Base-by-base conservation (phyloP, 2,797 vertebrate species). In the Microchirus variegatus region DNA sequence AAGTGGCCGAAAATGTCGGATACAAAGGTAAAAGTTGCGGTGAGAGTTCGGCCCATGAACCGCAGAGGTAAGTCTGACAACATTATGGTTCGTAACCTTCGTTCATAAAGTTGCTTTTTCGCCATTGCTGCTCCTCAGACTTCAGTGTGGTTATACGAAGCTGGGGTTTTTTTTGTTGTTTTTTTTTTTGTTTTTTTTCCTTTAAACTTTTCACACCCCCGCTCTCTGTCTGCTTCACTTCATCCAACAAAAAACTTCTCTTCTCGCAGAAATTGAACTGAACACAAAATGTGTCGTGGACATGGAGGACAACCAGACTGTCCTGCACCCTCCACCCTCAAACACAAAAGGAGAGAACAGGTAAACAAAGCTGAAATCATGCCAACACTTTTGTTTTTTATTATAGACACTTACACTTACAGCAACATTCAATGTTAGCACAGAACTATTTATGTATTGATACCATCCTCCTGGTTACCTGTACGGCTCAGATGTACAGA, bases 221-320 rank as follows among this genome's bases (percentile, higher is more conserved):
- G 69, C 75, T 46, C n/a, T 59, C 31, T 60, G 22, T 59, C 31
- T 63, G 22, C 48, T 57, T 77, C 5, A 52, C 78, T 83, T 57
- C 31, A 49, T 68, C 52, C 13, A 37, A 55, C 66, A 59, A 74
- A 59, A 74, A 22, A 82, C 73, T 61, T 89, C 57, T 85, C 54
- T 82, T 82, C 90, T 92, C n/a, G 77, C 94, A 98, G 97, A 99
- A 90, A 93, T 96, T 87, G 97, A 99, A 67, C 93, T 99, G 89
- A 97, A 95, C 82, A 98, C 96, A 78, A 99, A 98, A 92, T 99
- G 96, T 89, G 93, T 99, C 84, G 94, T 99, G 93, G 96, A 99
- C 52, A 98, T 99, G 97, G 96, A 99, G 88, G 96, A 96, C 80
- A 98, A 98, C 81, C 97, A 99, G 68, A 97, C 96, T 2, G 91